Evolutionary conservation across 2,113 vertebrate genomes (phyloP).

Genomic region (Heliornis fulica): DNA sequence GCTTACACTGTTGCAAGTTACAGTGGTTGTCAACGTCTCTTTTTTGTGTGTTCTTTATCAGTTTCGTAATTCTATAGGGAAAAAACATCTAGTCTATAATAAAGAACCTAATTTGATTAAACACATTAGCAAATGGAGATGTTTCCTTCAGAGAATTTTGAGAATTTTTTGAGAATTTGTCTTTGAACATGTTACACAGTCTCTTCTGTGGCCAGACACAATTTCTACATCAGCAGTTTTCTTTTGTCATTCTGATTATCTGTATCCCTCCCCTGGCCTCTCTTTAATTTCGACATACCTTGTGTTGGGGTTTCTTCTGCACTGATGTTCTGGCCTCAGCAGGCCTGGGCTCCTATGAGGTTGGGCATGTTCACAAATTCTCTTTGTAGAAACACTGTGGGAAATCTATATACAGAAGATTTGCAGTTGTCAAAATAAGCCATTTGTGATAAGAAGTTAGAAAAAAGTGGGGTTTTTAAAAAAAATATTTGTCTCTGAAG

Average conservation of each 20-base stretch:
- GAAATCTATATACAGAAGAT: neutral
- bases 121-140: neutral
- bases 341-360: neutral
- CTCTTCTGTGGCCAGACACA: neutral
- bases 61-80: neutral
- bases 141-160: neutral
- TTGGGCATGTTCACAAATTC: neutral
- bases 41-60: neutral
- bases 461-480: neutral
- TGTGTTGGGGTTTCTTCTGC: neutral
- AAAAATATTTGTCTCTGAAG: neutral
- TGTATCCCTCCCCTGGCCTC: neutral
- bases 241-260: neutral
- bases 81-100: neutral
- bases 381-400: neutral
- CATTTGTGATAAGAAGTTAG: neutral
- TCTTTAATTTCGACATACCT: neutral
- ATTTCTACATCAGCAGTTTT: neutral
- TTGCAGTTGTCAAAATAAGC: neutral
- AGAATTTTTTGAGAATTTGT: neutral
- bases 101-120: neutral
- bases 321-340: neutral
- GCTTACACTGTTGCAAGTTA: neutral
- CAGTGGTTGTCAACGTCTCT: neutral
- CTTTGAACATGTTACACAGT: neutral